These are phyloP conservation scores for Parotia lawesii DNA, from an alignment of 2,113 vertebrate genomes.

Conservation along the genomic window DNA sequence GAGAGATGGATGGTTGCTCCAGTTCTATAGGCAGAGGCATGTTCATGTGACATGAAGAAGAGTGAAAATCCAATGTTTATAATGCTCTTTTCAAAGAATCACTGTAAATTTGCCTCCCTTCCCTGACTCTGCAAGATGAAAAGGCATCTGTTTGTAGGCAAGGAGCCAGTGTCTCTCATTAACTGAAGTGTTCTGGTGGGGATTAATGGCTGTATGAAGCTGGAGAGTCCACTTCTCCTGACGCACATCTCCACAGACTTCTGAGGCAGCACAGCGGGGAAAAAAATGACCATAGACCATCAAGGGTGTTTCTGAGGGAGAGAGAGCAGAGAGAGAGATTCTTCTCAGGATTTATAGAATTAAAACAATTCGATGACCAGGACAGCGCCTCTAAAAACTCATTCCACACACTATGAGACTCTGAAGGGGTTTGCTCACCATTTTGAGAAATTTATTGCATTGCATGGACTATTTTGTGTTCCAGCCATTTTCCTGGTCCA, in stretches of 20 bases:
- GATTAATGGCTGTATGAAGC: neutral
- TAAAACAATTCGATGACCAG: neutral
- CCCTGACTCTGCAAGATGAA: neutral
- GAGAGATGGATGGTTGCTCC: too few relatives aligned
- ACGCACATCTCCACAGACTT: neutral
- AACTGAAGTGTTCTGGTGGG: accelerated
- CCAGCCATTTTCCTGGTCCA: neutral
- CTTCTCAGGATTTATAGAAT: neutral
- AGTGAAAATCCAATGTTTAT: neutral
- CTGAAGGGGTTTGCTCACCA: neutral
- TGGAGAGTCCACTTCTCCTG: neutral
- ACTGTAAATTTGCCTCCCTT: neutral
- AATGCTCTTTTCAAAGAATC: neutral
- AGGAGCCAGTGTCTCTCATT: neutral
- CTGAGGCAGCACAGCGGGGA: neutral
- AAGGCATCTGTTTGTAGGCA: neutral
- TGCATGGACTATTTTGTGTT: neutral
- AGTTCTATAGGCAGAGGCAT: neutral
- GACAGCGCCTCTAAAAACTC: neutral
- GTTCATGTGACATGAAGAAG: neutral
- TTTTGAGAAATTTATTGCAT: neutral
- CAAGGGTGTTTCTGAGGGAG: neutral
- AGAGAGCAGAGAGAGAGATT: neutral
- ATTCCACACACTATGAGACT: neutral
- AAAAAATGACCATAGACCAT: neutral